Base-by-base conservation (phyloP, 2,797 vertebrate genomes). In the Poecilia velifera region DNA sequence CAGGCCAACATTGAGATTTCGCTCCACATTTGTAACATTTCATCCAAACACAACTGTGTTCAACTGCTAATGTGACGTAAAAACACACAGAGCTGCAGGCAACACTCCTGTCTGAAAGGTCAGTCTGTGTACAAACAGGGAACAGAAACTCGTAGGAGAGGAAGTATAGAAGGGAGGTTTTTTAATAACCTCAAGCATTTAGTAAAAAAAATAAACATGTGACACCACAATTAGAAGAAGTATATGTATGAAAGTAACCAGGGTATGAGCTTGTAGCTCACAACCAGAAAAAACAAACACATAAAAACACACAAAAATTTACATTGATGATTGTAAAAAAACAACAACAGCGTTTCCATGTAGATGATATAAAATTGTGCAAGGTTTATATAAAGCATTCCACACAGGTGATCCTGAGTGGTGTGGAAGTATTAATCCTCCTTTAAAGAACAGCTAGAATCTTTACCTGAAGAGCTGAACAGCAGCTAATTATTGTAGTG, bases 121-220 rank as follows among this genome's bases (percentile, higher is more conserved):
- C 47, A 79, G 14, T 49, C n/a, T 70, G 3, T 12, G 14, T 45
- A 0, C 31, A 85, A 90, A 88, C n/a, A 45, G 70, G 83, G 89
- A 93, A 92, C 72, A 80, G 90, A 90, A 92, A 91, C 74, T 18
- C 47, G 22, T 5, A 49, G 9, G 0, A 2, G 82, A 84, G 86
- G 90, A 93, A 91, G 87, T 81, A 28, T 85, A 82, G 85, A 51
- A 51, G 0, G 49, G 2, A 25, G 3, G n/a, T 14, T 82, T 28
- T 28, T 72, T 53, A 25, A 73, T 75, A 80, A 68, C 80, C 1
- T 0, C 0, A 0, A 4, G 1, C 25, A 25, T 57, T 80, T 25
- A 34, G 16, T 43, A 81, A 7, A 6, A 70, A 39, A 72, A 36
- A 79, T 0, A 36, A 57, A 20, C 1, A 22, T 0, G 1, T 72